Evolutionary conservation across 2,888 invertebrate species (phyloP), one percentile per base, ranked within the genome.

Genomic region (Junonia oenone): DNA sequence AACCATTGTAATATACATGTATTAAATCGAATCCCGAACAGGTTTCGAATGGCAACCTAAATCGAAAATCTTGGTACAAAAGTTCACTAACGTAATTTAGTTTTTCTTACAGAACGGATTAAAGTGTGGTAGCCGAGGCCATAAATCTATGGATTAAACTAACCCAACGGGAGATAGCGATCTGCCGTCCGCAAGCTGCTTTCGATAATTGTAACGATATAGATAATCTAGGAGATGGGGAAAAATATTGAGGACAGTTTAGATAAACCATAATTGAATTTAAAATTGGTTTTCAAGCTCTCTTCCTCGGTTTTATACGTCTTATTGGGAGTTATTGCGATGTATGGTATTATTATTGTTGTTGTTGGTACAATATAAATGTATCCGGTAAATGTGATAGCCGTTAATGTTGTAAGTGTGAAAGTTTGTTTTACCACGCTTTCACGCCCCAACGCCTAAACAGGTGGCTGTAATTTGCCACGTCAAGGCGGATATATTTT

Each of bases 101-200:
- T 78, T 83, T 84, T 83, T 81, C 77, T 71, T 70, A 69, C 63
- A 58, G 69, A 75, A 73, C 69, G 75, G 77, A 83, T 81, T 84
- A 81, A 84, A 83, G 75, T 72, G 73, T 75, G 73, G 81, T 75
- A 77, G 82, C 77, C 63, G 63, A 66, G 68, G 71, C 83, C 74
- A 85, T 88, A 86, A 87, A 86, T 86, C 83, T 79, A 69, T 73
- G 78, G 84, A 83, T 84, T 83, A 79, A 84, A 81, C 83, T 75
- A 78, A 83, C 85, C 81, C 76, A 83, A 84, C 82, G 73, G 13
- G 69, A 82, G 86, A 87, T 86, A 79, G 80, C 80, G 72, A 88
- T 87, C 87, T 79, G 62, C 68, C 77, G 75, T 76, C 76, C 75
- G 75, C 78, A 73, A 71, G 73, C 71, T 66, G 73, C 71, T 66